A percentile compares a stretch with the other conserved stretches of the same genome.
phyloP scores from a whole-genome alignment of 2,797 vertebrate species.

The Sciaenops ocellatus region DNA sequence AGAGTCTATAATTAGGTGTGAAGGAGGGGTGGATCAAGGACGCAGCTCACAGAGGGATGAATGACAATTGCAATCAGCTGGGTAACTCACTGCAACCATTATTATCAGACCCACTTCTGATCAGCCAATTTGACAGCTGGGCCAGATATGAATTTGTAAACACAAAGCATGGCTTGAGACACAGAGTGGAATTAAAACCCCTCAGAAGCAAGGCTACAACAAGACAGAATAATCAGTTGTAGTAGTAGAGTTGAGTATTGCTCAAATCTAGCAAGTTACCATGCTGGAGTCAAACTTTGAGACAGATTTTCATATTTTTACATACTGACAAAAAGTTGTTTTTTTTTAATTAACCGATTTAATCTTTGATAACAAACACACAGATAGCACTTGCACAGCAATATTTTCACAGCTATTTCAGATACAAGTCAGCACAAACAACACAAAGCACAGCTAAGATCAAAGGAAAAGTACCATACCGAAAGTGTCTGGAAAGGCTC shows the following conservation, averaged over 20 bases:
- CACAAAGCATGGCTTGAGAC: slow-evolving; percentile 6
- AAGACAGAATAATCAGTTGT: not conserved
- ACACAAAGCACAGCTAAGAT: slow-evolving; percentile 47
- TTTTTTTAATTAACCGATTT: too few species aligned
- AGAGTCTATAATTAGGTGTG: slow-evolving; percentile 82
- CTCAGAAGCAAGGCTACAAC: not conserved
- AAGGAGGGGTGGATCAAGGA: slow-evolving; percentile 81
- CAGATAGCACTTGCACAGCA: slow-evolving; percentile 21
- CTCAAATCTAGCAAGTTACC: not conserved
- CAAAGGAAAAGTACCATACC: slow-evolving; percentile 85
- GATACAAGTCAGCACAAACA: slow-evolving; percentile 53
- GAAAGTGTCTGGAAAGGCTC: slow-evolving; percentile 94
- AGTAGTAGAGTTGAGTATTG: not conserved
- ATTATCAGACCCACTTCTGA: slow-evolving; percentile 72
- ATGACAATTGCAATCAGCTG: slow-evolving; percentile 77
- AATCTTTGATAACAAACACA: slow-evolving; percentile 7
- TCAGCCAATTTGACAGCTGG: slow-evolving; percentile 52
- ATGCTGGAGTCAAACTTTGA: not conserved
- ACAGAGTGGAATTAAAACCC: slow-evolving; percentile 11
- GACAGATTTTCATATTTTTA: slow-evolving; percentile 7
- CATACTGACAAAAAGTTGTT: slow-evolving; percentile 1
- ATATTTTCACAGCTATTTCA: slow-evolving; percentile 18
- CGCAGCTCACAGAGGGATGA: slow-evolving; percentile 73
- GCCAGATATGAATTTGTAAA: slow-evolving; percentile 39
- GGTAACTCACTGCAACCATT: slow-evolving; percentile 65